A percentile compares a stretch with the other conserved stretches of the same genome.
Conservation (phyloP, 53 echinoderm and acorn worm species). For the Crossaster papposus region DNA sequence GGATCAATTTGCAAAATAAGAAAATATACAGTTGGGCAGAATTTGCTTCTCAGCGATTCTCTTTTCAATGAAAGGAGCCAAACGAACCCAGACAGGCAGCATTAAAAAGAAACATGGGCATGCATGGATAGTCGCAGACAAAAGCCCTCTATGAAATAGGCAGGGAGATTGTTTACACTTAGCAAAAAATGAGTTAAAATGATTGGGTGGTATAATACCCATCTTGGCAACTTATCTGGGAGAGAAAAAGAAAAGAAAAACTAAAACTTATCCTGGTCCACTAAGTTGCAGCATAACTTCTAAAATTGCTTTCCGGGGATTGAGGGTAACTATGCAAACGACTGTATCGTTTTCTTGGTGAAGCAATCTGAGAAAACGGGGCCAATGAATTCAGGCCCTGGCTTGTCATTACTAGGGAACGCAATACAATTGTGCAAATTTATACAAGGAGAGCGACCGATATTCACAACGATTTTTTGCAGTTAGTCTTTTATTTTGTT, state of each 20-base stretch:
- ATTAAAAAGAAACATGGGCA: slow-evolving; percentile 27
- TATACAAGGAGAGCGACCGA: slow-evolving; percentile 55
- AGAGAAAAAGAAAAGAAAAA: background rate
- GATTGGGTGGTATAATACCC: slow-evolving; percentile 25
- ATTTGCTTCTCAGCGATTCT: background rate
- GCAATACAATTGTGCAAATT: slow-evolving; percentile 63
- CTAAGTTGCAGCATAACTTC: slow-evolving; percentile 48
- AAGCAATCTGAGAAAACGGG: slow-evolving; percentile 58
- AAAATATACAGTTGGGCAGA: slow-evolving; percentile 18
- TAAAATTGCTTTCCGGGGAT: slow-evolving; percentile 57
- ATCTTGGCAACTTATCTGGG: slow-evolving; percentile 21
- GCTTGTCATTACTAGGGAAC: slow-evolving; percentile 56
- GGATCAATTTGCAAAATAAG: slow-evolving; percentile 47
- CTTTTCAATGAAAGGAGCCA: background rate
- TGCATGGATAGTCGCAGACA: slow-evolving; percentile 35
- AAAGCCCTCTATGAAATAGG: background rate
- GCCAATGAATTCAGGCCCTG: slow-evolving; percentile 55
- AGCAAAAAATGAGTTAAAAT: slow-evolving; percentile 43
- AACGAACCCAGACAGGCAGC: background rate
- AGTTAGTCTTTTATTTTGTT: slow-evolving; percentile 41
- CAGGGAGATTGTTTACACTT: slow-evolving; percentile 32
- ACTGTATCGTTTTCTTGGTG: slow-evolving; percentile 58
- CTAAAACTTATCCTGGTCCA: background rate
- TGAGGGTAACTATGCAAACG: slow-evolving; percentile 60
- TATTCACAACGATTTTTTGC: slow-evolving; percentile 49